Percentiles rank a stretch among this genome's conserved stretches.
phyloP scores from a whole-genome alignment of 1,140 invertebrate species.

The Pantala flavescens region DNA sequence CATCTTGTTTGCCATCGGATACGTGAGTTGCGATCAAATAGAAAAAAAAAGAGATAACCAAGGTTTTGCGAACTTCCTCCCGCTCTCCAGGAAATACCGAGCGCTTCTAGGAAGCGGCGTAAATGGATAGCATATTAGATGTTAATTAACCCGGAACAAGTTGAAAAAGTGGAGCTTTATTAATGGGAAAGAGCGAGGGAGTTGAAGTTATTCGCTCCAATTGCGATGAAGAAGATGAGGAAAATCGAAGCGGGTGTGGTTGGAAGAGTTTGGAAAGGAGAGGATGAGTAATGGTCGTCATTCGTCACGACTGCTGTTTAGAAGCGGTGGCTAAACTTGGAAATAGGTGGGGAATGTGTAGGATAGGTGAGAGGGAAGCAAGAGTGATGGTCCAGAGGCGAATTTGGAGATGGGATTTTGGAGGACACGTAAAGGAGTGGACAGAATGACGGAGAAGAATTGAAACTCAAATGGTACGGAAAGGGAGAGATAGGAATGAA shows the following conservation, averaged over 20 bases:
- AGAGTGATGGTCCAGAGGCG: neutral
- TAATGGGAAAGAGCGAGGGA: no score
- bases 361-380: neutral
- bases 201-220: no score
- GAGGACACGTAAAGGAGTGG: neutral
- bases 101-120: neutral
- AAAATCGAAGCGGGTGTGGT: neutral
- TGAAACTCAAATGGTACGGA: no score
- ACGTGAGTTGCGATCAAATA: no score
- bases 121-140: neutral
- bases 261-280: no score
- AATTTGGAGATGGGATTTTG: neutral
- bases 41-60: no score
- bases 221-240: neutral
- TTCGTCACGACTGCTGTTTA: no score
- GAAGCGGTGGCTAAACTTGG: neutral
- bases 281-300: no score
- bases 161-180: no score
- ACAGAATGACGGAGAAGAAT: neutral
- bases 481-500: no score
- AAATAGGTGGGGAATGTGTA: neutral
- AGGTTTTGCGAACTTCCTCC: no score
- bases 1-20: no score
- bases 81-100: neutral
- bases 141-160: neutral